These are phyloP conservation scores for Netta rufina DNA, from an alignment of 2,797 vertebrate genomes.

Conservation along the genomic window DNA sequence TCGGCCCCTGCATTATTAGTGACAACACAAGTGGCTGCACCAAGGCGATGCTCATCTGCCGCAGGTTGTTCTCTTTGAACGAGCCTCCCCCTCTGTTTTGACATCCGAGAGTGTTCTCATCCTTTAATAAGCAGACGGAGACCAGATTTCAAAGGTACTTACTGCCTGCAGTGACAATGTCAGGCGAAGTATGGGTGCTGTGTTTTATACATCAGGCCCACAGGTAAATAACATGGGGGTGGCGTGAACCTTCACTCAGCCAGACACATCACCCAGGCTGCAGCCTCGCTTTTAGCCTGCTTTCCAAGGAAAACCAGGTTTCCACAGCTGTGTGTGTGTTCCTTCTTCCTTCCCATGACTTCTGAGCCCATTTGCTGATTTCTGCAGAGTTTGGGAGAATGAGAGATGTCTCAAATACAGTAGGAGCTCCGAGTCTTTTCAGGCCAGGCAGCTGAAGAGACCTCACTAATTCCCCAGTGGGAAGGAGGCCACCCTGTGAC, in stretches of 20 bases:
- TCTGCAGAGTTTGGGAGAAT: not conserved
- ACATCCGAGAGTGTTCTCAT: not conserved
- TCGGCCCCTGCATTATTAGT: not conserved
- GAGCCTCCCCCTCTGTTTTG: constrained; percentile 2
- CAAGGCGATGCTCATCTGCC: rapidly evolving
- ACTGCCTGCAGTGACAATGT: not conserved
- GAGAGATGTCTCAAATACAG: not conserved
- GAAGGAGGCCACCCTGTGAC: not conserved
- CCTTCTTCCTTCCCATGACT: not conserved
- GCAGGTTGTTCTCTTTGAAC: not conserved
- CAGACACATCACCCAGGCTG: not conserved
- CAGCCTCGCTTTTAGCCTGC: not conserved
- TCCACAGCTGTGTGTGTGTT: not conserved
- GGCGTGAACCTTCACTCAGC: not conserved
- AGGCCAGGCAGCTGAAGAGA: not conserved
- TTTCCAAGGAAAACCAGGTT: not conserved
- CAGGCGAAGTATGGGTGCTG: not conserved
- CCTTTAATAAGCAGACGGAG: not conserved
- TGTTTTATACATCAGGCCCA: not conserved
- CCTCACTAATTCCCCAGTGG: not conserved
- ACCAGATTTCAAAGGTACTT: constrained; percentile 27
- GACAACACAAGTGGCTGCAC: not conserved
- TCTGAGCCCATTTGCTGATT: not conserved
- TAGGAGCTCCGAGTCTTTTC: not conserved
- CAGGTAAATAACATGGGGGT: not conserved